Percentiles rank a stretch among this genome's conserved stretches.
phyloP scores from a whole-genome alignment of 2,797 vertebrate genomes.

The Octomys mimax region DNA sequence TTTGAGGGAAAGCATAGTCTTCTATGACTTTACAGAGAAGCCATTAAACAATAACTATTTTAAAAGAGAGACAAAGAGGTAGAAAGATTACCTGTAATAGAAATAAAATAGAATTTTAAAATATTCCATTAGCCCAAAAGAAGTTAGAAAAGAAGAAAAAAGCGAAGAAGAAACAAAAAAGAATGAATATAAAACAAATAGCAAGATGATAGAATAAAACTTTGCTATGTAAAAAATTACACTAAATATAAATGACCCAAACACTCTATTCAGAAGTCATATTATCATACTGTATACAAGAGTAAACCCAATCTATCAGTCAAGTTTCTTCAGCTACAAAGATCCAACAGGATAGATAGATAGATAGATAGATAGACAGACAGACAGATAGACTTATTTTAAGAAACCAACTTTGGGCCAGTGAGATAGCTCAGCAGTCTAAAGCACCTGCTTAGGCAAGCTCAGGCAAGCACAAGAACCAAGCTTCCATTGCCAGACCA shows the following conservation, averaged over 20 bases:
- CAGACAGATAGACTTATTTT: not conserved
- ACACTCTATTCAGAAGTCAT: slow-evolving; percentile 17
- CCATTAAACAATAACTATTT: not conserved
- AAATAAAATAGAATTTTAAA: slow-evolving; percentile 29
- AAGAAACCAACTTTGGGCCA: not conserved
- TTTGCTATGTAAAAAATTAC: not conserved
- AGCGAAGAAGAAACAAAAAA: not conserved
- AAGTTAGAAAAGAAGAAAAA: not conserved
- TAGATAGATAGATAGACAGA: not conserved
- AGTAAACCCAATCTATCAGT: not conserved
- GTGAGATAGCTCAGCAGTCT: too few relatives aligned
- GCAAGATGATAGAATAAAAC: not conserved
- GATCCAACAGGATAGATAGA: not conserved
- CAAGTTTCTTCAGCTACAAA: not conserved
- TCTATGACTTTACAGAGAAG: not conserved
- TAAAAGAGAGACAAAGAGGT: not conserved
- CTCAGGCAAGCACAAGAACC: too few relatives aligned
- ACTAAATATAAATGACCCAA: slow-evolving; percentile 61
- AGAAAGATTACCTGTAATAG: not conserved
- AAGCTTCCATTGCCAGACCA: too few relatives aligned
- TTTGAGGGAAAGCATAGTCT: not conserved
- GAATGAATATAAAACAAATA: slow-evolving; percentile 34
- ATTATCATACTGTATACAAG: not conserved
- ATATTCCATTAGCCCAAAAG: not conserved
- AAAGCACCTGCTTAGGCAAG: too few relatives aligned